Conservation (phyloP, 2,113 vertebrate species). For the Xiphias gladius region DNA sequence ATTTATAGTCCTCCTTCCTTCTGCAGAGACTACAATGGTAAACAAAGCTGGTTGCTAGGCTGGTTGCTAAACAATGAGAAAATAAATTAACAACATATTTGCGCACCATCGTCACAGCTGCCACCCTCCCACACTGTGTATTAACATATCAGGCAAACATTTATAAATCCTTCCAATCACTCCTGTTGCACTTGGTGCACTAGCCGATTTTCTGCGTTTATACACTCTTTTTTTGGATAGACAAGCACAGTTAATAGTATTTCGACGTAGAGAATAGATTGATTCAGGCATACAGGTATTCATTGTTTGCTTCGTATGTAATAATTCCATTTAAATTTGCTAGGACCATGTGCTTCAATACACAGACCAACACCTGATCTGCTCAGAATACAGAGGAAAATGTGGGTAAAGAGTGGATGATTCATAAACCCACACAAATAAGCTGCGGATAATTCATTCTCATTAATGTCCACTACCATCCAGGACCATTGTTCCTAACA, state of each 20-base stretch:
- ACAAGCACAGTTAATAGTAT: background rate
- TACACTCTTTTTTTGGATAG: background rate
- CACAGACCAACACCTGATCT: slow-evolving; percentile 25
- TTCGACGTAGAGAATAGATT: background rate
- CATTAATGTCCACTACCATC: slow-evolving; percentile 31
- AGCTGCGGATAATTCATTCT: slow-evolving; percentile 44
- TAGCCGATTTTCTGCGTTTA: background rate
- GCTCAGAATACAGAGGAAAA: slow-evolving; percentile 19
- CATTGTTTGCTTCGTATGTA: background rate
- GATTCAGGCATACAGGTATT: background rate
- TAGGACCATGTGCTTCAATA: background rate
- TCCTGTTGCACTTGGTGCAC: slow-evolving; percentile 1
- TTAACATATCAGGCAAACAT: slow-evolving; percentile 47
- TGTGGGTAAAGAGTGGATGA: slow-evolving; percentile 25
- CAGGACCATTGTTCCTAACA: slow-evolving; percentile 21
- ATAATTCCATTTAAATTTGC: background rate
- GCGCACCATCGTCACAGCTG: slow-evolving; percentile 59
- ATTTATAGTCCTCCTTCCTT: slow-evolving; percentile 27
- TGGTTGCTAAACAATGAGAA: slow-evolving; percentile 62
- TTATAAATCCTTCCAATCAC: slow-evolving; percentile 20
- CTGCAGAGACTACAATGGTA: slow-evolving; percentile 49
- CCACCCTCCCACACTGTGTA: slow-evolving; percentile 45
- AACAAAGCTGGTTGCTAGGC: slow-evolving; percentile 59
- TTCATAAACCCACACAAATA: slow-evolving; percentile 40
- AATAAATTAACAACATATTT: slow-evolving; percentile 67